Base-by-base conservation (phyloP, 1,140 invertebrate species). In the Phocides pigmalion region DNA sequence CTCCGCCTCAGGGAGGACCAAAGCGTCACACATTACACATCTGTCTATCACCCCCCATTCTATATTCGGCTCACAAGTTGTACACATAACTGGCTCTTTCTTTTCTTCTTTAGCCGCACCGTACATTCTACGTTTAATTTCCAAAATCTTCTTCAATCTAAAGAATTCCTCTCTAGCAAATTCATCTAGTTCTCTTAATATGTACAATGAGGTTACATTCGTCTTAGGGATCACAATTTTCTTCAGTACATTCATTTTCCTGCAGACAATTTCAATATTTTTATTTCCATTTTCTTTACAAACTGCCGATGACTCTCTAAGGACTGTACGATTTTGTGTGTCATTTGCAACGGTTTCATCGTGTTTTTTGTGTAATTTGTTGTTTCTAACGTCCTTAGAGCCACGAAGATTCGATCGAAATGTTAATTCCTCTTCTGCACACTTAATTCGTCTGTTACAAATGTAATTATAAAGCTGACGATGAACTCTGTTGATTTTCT, bases 151-250 rank as follows among this genome's bases (percentile, higher is more conserved):
- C 89, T 96, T 96, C 37, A 96, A 74, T 56, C 96, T 93, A 83
- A 95, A 98, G 81, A 97, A 97, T 76, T 98, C 96, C 85, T 98
- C 96, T 75, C 96, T 91, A 72, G 97, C 97, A 66, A 94, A 92
- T 80, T 97, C 96, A 85, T 98, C 97, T 62, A 97, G 79, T 86
- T 97, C 97, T 6, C 94, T 93, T 51, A 93, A 93, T 50, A 98
- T 97, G 72, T 97, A 97, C 0, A 84, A 85, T 14, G 96, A 81
- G 0, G 96, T 97, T 15, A 93, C 92, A 70, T 95, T 93, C 66
- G 96, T 95, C 72, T 93, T 92, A 17, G 96, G 96, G 84, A 97
- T 95, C 47, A 98, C 95, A 28, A 97, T 94, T 92, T 97, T 95
- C 79, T 96, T 95, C 74, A 97, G 93, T 17, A 96, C 97, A 87